These are phyloP conservation scores for Diplosoma virens DNA, from an alignment of 23 tunicate species.

Conservation along the genomic window DNA sequence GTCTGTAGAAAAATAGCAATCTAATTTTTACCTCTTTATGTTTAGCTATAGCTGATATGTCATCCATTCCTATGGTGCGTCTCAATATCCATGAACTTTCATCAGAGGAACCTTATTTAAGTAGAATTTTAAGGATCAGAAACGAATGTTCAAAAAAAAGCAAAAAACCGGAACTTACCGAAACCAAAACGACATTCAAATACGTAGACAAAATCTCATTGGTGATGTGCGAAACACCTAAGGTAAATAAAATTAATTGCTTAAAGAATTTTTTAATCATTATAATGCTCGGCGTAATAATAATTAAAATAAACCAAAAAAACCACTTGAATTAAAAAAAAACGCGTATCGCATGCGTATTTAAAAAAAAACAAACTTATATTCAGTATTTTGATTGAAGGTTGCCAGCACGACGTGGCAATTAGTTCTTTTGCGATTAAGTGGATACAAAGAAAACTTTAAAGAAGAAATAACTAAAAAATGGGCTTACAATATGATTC, in stretches of 20 bases:
- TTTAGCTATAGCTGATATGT: too few relatives aligned
- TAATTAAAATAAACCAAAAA: too few relatives aligned
- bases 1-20: too few relatives aligned
- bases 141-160: conserved; percentile 1
- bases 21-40: too few relatives aligned
- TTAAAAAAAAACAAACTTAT: too few relatives aligned
- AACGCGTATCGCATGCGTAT: not conserved
- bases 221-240: conserved; percentile 52
- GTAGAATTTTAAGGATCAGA: conserved; percentile 5
- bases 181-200: conserved; percentile 11
- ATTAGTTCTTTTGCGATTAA: conserved; percentile 27
- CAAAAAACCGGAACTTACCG: not conserved
- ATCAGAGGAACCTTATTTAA: conserved; percentile 26
- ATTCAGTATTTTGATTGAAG: not conserved
- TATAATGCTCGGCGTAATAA: too few relatives aligned
- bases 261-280: too few relatives aligned
- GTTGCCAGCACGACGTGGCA: conserved; percentile 71
- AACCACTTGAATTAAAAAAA: not conserved
- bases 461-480: not conserved
- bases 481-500: conserved; percentile 33
- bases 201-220: conserved; percentile 34
- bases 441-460: conserved; percentile 7
- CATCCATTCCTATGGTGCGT: too few relatives aligned
- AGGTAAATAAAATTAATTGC: conserved; percentile 31
- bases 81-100: conserved; percentile 35